Base-by-base conservation (phyloP, 2,888 invertebrate genomes). In the Ryuthela nishihirai region DNA sequence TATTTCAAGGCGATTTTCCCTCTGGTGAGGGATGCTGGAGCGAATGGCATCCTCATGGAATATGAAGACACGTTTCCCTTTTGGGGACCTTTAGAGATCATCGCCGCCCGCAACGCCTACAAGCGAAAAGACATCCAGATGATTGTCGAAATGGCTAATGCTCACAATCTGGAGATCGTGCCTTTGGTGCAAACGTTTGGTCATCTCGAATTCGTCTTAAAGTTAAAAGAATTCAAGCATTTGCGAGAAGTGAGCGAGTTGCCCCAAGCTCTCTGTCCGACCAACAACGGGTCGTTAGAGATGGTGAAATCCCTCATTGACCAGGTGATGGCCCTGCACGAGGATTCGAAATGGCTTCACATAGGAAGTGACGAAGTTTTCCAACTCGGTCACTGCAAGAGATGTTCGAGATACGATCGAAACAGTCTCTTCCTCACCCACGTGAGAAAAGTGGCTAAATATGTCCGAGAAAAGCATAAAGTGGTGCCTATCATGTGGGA, bases 291-390 rank as follows among this genome's bases (percentile, higher is more conserved):
- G 6, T 69, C 74, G 4, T 63, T 72, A 55, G 54, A 50, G 6
- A 48, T 77, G 34, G 66, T 77, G 9, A 67, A 64, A 35, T 55
- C 64, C 18, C 67, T 74, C 53, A 69, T 73, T 32, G 73, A 73
- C 36, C 70, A 78, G 72, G 71, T 73, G 5, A 63, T 71, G 40
- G 20, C 62, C 3, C 29, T 64, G 3, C 66, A 65, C 36, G 42
- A 64, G 2, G 59, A 68, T 24, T 61, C 69, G 6, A 66, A 62
- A 15, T 65, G 68, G 32, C 74, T 87, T 23, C 86, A 87, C 72
- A 83, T 87, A 54, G 87, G 87, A 41, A 84, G 84, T 69, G 85
- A 85, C 71, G 85, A 85, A 73, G 85, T 85, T 9, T 83, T 79
- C 71, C 83, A 84, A 68, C 80, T 85, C 78, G 84, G 84, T 1